phyloP scores from a whole-genome alignment of 2,888 invertebrate species.

The Copidosoma aretas region DNA sequence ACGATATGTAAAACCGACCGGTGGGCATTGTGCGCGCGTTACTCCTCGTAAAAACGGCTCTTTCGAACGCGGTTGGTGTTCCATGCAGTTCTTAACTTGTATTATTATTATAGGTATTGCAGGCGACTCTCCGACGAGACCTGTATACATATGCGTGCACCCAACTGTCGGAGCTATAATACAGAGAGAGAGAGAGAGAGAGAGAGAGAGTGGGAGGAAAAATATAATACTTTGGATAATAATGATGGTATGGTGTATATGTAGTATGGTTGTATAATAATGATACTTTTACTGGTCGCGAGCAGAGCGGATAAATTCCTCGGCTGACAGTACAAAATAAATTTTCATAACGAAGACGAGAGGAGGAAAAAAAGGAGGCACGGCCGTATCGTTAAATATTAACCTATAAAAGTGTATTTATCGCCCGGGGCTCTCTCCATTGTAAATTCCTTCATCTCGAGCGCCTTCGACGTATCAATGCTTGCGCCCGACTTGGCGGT shows the following conservation, averaged over 20 bases:
- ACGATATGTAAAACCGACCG: conserved; percentile 56
- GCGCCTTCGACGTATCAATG: too few relatives aligned
- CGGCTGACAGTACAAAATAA: conserved; percentile 28
- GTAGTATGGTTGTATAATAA: too few relatives aligned
- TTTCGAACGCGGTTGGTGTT: conserved; percentile 24
- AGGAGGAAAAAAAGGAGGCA: too few relatives aligned
- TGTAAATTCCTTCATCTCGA: conserved; percentile 27
- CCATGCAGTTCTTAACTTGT: too few relatives aligned
- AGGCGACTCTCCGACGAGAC: too few relatives aligned
- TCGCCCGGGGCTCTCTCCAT: not conserved
- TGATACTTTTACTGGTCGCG: conserved; percentile 5
- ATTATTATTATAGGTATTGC: too few relatives aligned
- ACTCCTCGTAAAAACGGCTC: conserved; percentile 50
- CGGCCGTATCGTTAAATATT: conserved; percentile 6
- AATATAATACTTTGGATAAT: not conserved
- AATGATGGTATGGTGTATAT: not conserved
- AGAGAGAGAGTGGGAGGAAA: conserved; percentile 1
- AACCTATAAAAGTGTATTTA: conserved; percentile 26
- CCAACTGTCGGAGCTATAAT: not conserved
- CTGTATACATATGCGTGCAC: too few relatives aligned
- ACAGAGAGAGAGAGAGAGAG: not conserved
- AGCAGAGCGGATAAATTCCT: conserved; percentile 17
- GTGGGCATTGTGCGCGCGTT: conserved; percentile 46
- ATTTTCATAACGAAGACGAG: conserved; percentile 24
- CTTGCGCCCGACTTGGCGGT: too few relatives aligned